Evolutionary conservation across 64 coral and sea anemone genomes (phyloP).

Genomic region (Acropora tenuis): DNA sequence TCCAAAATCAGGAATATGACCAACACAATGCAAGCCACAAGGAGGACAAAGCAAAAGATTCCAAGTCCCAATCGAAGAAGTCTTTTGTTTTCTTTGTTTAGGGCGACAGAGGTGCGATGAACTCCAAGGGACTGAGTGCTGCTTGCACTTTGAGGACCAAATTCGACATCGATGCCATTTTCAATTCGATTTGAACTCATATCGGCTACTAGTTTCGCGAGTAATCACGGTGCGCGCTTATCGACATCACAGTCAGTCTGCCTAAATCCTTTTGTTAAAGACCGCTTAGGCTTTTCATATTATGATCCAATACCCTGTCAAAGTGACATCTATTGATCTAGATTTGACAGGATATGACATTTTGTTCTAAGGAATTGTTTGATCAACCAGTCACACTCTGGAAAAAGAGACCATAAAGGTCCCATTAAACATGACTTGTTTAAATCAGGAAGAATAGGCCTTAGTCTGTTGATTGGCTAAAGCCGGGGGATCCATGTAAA

Average conservation of each 20-base stretch:
- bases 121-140: constrained; percentile 11
- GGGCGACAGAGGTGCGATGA: background rate
- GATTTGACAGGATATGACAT: constrained; percentile 34
- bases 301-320: background rate
- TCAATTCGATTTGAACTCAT: background rate
- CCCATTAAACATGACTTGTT: background rate
- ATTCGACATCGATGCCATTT: constrained; percentile 5
- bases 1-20: constrained; percentile 24
- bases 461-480: background rate
- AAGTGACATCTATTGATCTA: background rate
- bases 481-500: too few species aligned
- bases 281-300: constrained; percentile 17
- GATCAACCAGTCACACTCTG: background rate
- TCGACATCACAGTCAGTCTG: background rate
- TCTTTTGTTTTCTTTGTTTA: background rate
- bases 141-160: background rate
- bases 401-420: background rate
- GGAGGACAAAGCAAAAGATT: background rate
- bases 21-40: constrained; percentile 32
- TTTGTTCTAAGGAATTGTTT: background rate
- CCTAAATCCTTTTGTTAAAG: background rate
- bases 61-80: background rate
- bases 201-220: background rate
- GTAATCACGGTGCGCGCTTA: background rate
- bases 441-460: background rate